A percentile compares a stretch with the other conserved stretches of the same genome.
These are phyloP conservation scores for Cyclopterus lumpus DNA, from an alignment of 2,797 vertebrate genomes.

Conservation along the genomic window DNA sequence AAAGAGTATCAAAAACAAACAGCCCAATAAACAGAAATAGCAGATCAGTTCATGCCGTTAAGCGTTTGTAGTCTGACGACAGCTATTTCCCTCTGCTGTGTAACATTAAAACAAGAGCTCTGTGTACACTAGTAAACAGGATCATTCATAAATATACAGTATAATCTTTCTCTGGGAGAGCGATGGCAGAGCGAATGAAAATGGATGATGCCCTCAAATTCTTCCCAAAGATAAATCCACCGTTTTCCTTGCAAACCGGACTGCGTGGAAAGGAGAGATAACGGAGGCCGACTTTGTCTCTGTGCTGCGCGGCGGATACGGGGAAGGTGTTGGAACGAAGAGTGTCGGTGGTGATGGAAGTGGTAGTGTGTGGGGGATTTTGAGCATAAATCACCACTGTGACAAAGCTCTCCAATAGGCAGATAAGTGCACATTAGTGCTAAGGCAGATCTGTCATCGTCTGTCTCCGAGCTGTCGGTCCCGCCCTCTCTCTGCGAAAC, in stretches of 20 bases:
- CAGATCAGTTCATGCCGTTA: constrained; percentile 27
- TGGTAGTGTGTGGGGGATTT: constrained; percentile 59
- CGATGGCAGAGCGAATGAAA: constrained; percentile 70
- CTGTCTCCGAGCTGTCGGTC: constrained; percentile 52
- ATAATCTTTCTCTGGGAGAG: constrained; percentile 51
- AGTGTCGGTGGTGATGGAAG: constrained; percentile 70
- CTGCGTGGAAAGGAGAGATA: constrained; percentile 64
- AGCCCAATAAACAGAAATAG: constrained; percentile 36
- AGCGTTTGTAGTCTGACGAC: constrained; percentile 37
- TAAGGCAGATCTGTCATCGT: constrained; percentile 79
- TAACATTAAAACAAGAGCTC: constrained; percentile 55
- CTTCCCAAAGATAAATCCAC: constrained; percentile 67
- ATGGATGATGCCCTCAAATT: constrained; percentile 71
- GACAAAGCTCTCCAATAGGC: constrained; percentile 81
- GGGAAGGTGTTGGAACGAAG: constrained; percentile 59
- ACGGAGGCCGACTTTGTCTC: constrained; percentile 53
- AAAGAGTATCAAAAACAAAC: constrained; percentile 47
- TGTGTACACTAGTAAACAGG: constrained; percentile 51
- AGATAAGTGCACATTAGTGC: constrained; percentile 84
- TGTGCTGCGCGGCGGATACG: constrained; percentile 2
- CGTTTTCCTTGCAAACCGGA: constrained; percentile 54
- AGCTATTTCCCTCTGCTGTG: constrained; percentile 39
- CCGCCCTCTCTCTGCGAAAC: constrained; percentile 47
- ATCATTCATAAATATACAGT: constrained; percentile 76
- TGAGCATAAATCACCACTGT: constrained; percentile 79